Conservation (phyloP, 2,888 invertebrate species). For the Phlogophora meticulosa region DNA sequence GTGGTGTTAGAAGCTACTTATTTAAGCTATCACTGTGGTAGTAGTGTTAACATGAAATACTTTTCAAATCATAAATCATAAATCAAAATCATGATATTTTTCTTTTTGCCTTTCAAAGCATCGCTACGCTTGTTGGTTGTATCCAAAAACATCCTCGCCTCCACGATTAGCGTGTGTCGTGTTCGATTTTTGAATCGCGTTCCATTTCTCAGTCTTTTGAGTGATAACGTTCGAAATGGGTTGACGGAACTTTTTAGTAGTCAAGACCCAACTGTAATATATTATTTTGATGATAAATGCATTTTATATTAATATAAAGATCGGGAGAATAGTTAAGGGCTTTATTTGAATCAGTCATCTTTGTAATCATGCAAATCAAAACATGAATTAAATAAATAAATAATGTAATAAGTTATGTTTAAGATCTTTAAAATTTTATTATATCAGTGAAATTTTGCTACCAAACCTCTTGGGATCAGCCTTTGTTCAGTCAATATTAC, state of each 20-base stretch:
- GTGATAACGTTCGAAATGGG: conserved; percentile 33
- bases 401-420: too few species aligned
- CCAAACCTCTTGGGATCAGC: too few species aligned
- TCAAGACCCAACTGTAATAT: conserved; percentile 39
- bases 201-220: conserved; percentile 72
- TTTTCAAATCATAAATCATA: too few species aligned
- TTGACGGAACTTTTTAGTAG: conserved; percentile 43
- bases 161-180: conserved; percentile 71
- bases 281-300: conserved; percentile 31
- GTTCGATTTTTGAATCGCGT: conserved; percentile 72
- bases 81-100: too few species aligned
- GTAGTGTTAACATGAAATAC: not conserved
- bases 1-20: not conserved
- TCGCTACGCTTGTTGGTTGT: conserved; percentile 38
- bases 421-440: too few species aligned
- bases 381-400: not conserved
- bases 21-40: not conserved
- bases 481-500: too few species aligned
- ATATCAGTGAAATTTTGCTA: too few species aligned
- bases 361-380: too few species aligned
- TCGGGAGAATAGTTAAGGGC: not conserved
- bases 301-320: not conserved
- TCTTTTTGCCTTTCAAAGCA: too few species aligned
- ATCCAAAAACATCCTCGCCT: conserved; percentile 62
- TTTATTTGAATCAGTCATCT: too few species aligned